Evolutionary conservation across 1,140 invertebrate genomes (phyloP).

Genomic region (Sesamia nonagrioides): DNA sequence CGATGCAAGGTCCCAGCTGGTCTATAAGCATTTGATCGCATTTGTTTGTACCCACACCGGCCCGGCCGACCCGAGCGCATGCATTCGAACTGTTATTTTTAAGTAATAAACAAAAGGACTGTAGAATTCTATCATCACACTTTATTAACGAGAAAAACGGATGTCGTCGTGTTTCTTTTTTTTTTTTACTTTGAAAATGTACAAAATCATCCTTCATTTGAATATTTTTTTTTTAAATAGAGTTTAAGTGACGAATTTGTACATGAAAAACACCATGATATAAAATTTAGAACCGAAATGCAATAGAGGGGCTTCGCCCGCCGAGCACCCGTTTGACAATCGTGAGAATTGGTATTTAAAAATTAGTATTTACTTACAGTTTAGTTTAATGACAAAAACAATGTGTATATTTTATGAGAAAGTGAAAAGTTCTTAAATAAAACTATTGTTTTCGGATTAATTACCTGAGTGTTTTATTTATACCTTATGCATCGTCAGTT

Average conservation of each 20-base stretch:
- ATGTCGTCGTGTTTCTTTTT: slow-evolving; percentile 75
- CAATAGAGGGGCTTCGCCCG: slow-evolving; percentile 68
- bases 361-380: slow-evolving; percentile 88
- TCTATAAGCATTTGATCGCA: slow-evolving; percentile 62
- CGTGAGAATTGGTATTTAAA: slow-evolving; percentile 86
- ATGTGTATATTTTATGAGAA: slow-evolving; percentile 88
- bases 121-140: slow-evolving; percentile 86
- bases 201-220: slow-evolving; percentile 86
- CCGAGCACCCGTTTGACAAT: slow-evolving; percentile 71
- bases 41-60: slow-evolving; percentile 52
- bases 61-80: slow-evolving; percentile 53
- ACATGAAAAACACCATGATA: slow-evolving; percentile 72
- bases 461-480: slow-evolving; percentile 82
- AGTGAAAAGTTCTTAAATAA: slow-evolving; percentile 87
- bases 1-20: slow-evolving; percentile 40
- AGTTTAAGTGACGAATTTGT: slow-evolving; percentile 83
- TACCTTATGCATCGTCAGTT: slow-evolving; percentile 22
- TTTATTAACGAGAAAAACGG: slow-evolving; percentile 75
- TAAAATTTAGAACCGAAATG: slow-evolving; percentile 69
- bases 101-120: slow-evolving; percentile 82
- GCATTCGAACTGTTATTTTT: slow-evolving; percentile 79
- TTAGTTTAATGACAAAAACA: slow-evolving; percentile 88
- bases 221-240: slow-evolving; percentile 84
- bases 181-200: slow-evolving; percentile 81
- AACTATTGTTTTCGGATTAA: slow-evolving; percentile 88